phyloP scores from a whole-genome alignment of 2,113 vertebrate genomes.

The Setophaga coronata region DNA sequence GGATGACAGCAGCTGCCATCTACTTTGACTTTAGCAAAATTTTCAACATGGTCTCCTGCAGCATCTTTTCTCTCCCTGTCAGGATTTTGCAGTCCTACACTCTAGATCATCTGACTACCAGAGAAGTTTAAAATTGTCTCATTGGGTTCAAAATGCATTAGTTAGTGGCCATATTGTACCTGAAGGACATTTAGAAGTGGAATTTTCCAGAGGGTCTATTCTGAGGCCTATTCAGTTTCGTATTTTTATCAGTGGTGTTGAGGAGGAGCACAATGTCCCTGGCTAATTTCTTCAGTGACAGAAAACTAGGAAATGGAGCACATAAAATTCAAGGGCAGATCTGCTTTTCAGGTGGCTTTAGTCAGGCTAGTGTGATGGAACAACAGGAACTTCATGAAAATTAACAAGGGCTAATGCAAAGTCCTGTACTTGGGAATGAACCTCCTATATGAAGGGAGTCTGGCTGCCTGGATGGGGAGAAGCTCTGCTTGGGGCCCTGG shows the following conservation, averaged over 20 bases:
- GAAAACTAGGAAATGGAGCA: neutral
- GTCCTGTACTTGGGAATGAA: neutral
- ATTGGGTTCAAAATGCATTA: neutral
- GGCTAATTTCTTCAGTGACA: neutral
- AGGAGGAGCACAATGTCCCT: neutral
- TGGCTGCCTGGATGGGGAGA: neutral
- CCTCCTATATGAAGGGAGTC: fast-evolving
- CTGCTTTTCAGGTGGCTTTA: neutral
- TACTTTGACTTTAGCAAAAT: neutral
- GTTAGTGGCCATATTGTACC: neutral
- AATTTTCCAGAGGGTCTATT: neutral
- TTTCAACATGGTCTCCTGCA: neutral
- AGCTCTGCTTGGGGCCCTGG: neutral
- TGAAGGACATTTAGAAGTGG: neutral
- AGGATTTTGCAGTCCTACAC: neutral
- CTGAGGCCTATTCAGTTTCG: neutral
- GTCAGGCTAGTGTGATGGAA: no score
- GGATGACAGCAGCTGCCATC: fast-evolving
- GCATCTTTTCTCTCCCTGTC: neutral
- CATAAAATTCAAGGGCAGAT: neutral
- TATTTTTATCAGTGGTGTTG: neutral
- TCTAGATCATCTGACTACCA: neutral
- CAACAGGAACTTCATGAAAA: neutral
- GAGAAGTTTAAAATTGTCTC: neutral
- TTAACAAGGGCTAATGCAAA: neutral